These are phyloP conservation scores for Frankliniella intonsa DNA, from an alignment of 2,888 invertebrate species.

Conservation along the genomic window DNA sequence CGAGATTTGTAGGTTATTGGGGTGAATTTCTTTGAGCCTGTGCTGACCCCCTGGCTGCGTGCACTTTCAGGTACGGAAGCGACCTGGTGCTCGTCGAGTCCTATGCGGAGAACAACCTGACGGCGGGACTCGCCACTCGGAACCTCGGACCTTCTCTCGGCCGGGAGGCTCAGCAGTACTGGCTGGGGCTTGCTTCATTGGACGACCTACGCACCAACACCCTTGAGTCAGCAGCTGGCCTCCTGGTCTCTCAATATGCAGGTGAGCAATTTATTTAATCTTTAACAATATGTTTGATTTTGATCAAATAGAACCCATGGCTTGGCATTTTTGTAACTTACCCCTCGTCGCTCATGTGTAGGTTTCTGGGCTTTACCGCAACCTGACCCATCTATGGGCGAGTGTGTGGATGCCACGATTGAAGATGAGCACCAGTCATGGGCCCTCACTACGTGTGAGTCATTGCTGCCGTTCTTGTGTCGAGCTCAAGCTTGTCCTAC, in stretches of 20 bases:
- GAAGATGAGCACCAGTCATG: conserved; percentile 77
- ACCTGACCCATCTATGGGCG: conserved; percentile 80
- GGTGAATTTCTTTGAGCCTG: too few relatives aligned
- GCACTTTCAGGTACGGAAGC: conserved; percentile 78
- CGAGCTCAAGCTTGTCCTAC: conserved; percentile 83
- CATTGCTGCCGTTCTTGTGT: conserved; percentile 90
- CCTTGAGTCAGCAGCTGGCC: conserved; percentile 87
- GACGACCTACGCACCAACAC: conserved; percentile 91
- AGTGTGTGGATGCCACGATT: conserved; percentile 79
- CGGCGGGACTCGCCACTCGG: conserved; percentile 70
- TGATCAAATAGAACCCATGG: neutral
- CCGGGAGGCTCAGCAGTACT: conserved; percentile 59
- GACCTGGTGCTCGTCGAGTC: conserved; percentile 88
- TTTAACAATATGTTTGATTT: neutral
- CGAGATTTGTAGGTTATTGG: neutral
- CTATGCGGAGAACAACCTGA: conserved; percentile 86
- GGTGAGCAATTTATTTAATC: conserved; percentile 50
- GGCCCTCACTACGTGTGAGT: conserved; percentile 92
- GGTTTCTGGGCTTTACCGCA: conserved; percentile 89
- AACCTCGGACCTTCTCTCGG: conserved; percentile 50
- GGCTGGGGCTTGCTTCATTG: conserved; percentile 84
- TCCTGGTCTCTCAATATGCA: conserved; percentile 85
- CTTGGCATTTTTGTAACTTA: neutral
- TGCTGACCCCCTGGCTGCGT: too few relatives aligned
- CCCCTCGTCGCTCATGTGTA: conserved; percentile 41